Conservation (phyloP, 2,888 invertebrate genomes). For the Bugula neritina region DNA sequence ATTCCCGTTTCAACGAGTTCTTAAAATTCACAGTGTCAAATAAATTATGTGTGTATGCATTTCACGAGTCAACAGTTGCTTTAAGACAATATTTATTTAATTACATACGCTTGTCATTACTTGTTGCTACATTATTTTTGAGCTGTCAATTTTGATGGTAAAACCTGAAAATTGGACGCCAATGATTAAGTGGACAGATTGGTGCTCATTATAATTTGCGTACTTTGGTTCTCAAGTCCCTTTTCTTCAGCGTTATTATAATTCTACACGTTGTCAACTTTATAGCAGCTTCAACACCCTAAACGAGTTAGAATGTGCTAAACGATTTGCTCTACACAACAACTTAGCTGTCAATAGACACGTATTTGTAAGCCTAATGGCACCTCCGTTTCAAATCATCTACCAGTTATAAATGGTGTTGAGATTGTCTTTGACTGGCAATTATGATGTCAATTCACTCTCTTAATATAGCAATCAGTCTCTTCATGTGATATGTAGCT, state of each 20-base stretch:
- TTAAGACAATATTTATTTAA: neutral
- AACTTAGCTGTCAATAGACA: neutral
- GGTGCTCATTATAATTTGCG: no score
- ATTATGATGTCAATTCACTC: conserved; percentile 7
- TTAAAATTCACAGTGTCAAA: no score
- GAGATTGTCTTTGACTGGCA: neutral
- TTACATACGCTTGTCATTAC: neutral
- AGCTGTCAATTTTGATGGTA: neutral
- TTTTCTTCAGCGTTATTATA: no score
- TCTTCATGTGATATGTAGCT: neutral
- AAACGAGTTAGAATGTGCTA: conserved; percentile 17
- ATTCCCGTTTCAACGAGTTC: neutral
- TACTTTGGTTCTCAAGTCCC: no score
- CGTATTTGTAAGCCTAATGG: neutral
- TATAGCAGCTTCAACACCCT: no score
- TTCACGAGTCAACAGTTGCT: neutral
- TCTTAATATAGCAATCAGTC: neutral
- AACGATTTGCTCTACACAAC: neutral
- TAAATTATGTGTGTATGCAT: neutral
- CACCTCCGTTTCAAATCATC: neutral
- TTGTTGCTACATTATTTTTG: neutral
- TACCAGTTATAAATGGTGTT: neutral
- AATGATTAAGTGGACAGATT: neutral
- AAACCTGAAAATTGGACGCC: neutral
- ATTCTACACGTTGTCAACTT: no score